Percentiles rank a stretch among this genome's conserved stretches.
These are phyloP conservation scores for Mnemiopsis leidyi DNA, from an alignment of 37 sponge, comb jelly and placozoan genomes.

Conservation along the genomic window DNA sequence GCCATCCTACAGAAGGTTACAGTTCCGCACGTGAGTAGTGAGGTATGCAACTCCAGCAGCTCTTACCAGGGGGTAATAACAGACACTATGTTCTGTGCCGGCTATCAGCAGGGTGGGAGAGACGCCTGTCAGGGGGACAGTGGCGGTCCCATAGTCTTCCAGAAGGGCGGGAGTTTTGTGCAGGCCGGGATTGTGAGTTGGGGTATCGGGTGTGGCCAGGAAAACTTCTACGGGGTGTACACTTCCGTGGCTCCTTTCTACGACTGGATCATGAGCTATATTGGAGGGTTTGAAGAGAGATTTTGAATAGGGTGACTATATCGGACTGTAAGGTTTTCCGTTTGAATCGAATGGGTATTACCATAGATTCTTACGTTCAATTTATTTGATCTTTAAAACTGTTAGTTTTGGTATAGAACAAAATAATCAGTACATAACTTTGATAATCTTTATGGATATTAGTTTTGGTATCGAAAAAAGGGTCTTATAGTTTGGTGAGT, in stretches of 20 bases:
- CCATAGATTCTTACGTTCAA: too few species aligned
- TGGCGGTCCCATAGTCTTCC: slow-evolving; percentile 36
- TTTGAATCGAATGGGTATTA: too few species aligned
- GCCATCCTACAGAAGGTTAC: neutral
- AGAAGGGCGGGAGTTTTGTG: slow-evolving; percentile 3
- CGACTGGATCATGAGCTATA: slow-evolving; percentile 32
- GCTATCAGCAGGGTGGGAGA: neutral
- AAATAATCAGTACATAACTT: too few species aligned
- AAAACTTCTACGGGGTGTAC: slow-evolving; percentile 53
- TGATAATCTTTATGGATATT: too few species aligned
- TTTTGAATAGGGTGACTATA: too few species aligned
- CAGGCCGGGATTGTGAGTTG: slow-evolving; percentile 57
- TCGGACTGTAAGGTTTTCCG: too few species aligned
- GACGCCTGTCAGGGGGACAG: slow-evolving; percentile 64
- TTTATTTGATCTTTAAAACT: too few species aligned
- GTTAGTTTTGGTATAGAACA: too few species aligned
- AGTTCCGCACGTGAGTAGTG: slow-evolving; percentile 37
- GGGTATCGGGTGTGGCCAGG: slow-evolving; percentile 1
- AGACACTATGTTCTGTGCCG: slow-evolving; percentile 56
- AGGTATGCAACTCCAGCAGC: slow-evolving; percentile 2
- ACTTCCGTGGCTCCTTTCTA: slow-evolving; percentile 13
- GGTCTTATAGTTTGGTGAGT: too few species aligned
- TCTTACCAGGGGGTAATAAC: slow-evolving; percentile 32
- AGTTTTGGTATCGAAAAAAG: too few species aligned
- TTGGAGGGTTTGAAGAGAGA: too few species aligned